These are phyloP conservation scores for Notarius lentiginosus DNA, from an alignment of 2,113 vertebrate species.

Conservation along the genomic window DNA sequence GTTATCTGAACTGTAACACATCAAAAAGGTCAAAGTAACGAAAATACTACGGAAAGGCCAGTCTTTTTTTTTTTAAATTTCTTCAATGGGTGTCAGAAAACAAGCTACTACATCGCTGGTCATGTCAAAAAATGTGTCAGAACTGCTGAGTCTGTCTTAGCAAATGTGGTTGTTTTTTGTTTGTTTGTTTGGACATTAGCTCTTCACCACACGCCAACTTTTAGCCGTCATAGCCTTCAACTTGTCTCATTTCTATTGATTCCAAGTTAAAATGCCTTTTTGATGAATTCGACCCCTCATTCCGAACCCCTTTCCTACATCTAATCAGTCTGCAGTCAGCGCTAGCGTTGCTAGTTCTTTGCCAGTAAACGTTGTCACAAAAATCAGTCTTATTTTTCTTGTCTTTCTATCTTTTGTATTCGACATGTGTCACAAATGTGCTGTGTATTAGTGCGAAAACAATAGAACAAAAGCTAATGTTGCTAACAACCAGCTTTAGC, in stretches of 20 bases:
- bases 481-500: not conserved
- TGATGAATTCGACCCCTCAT: not conserved
- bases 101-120: not conserved
- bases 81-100: not conserved
- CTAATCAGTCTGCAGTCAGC: not conserved
- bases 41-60: not conserved
- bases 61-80: not conserved
- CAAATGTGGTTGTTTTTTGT: not conserved
- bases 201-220: not conserved
- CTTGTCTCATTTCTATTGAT: not conserved
- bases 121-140: not conserved
- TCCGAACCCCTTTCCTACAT: not conserved
- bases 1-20: slow-evolving; percentile 54
- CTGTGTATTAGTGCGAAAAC: not conserved
- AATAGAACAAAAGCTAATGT: not conserved
- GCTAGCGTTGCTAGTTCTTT: not conserved
- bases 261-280: slow-evolving; percentile 24
- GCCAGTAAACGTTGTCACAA: not conserved
- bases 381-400: slow-evolving; percentile 3
- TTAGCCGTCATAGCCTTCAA: not conserved
- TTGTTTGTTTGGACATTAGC: not conserved
- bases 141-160: not conserved
- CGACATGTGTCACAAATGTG: slow-evolving; percentile 13
- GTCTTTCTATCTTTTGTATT: slow-evolving; percentile 15
- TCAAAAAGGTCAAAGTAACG: slow-evolving; percentile 35